These are phyloP conservation scores for Drosophila rubida DNA, from an alignment of 2,888 invertebrate genomes.

Conservation along the genomic window DNA sequence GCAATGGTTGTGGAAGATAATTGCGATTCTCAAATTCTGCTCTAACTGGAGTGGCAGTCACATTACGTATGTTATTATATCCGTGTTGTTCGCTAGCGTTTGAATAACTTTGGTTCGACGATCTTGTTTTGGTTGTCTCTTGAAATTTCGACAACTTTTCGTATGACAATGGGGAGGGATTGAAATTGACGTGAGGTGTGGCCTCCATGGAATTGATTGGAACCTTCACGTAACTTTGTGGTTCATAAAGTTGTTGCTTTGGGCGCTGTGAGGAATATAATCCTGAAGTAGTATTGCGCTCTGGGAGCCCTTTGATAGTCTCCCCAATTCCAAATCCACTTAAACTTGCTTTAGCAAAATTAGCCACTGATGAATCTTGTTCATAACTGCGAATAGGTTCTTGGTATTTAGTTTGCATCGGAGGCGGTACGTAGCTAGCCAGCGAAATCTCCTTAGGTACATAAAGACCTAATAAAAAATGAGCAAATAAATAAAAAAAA, in stretches of 20 bases:
- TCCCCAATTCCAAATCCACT: not conserved
- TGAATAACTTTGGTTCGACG: constrained; percentile 24
- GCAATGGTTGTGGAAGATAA: constrained; percentile 23
- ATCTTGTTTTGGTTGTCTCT: constrained; percentile 32
- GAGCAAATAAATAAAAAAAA: not conserved
- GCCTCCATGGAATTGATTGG: constrained; percentile 48
- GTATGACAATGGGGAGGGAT: constrained; percentile 82
- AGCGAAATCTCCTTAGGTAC: constrained; percentile 84
- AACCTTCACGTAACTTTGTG: constrained; percentile 68
- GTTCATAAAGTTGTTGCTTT: constrained; percentile 62
- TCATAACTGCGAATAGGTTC: not conserved
- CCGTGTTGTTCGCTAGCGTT: constrained; percentile 23
- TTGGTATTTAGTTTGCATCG: constrained; percentile 34
- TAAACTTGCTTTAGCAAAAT: constrained; percentile 2
- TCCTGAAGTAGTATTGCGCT: constrained; percentile 17
- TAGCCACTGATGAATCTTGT: not conserved
- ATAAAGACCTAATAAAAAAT: constrained; percentile 76
- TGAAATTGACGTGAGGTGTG: constrained; percentile 73
- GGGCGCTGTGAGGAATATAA: constrained; percentile 39
- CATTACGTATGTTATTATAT: constrained; percentile 64
- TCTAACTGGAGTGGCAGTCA: constrained; percentile 74
- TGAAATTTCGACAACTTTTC: constrained; percentile 83
- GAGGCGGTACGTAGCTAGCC: constrained; percentile 83
- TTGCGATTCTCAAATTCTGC: constrained; percentile 17
- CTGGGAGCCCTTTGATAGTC: constrained; percentile 25